Percentiles rank a stretch among this genome's conserved stretches.
These are phyloP conservation scores for Syngnathus floridae DNA, from an alignment of 2,113 vertebrate genomes.

Conservation along the genomic window DNA sequence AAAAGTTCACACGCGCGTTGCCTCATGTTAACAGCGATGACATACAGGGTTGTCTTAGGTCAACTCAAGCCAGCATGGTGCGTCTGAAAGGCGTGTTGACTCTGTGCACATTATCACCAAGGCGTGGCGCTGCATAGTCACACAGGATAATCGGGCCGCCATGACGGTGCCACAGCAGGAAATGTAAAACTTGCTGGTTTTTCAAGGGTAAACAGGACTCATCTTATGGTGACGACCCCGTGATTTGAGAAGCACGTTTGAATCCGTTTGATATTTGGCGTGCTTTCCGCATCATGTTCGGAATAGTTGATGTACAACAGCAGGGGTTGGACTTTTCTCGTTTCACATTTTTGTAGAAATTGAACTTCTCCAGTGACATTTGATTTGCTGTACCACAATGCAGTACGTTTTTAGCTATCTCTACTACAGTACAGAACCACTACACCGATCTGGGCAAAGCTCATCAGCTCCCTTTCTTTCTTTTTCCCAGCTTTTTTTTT, in stretches of 20 bases:
- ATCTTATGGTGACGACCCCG: conserved; percentile 41
- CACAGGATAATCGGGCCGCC: conserved; percentile 67
- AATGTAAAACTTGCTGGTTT: conserved; percentile 65
- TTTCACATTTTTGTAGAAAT: background rate
- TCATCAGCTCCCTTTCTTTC: conserved; percentile 29
- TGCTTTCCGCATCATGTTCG: conserved; percentile 2
- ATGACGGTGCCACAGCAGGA: conserved; percentile 48
- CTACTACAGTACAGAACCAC: conserved; percentile 21
- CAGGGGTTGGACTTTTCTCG: background rate
- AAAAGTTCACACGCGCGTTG: background rate
- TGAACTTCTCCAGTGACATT: background rate
- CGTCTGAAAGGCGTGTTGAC: conserved; percentile 67
- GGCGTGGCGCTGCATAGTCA: conserved; percentile 74
- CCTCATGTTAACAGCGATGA: conserved; percentile 12
- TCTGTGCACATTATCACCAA: conserved; percentile 66
- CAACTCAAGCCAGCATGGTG: conserved; percentile 47
- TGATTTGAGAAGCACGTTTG: conserved; percentile 39
- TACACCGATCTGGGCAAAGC: conserved; percentile 52
- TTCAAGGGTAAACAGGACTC: conserved; percentile 72
- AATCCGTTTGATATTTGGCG: conserved; percentile 5
- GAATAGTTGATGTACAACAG: conserved; percentile 8
- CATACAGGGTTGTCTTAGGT: conserved; percentile 24
- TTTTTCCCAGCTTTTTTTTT: conserved; percentile 20
- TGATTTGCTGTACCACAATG: background rate
- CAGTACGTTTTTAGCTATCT: conserved; percentile 37